These are phyloP conservation scores for Thymelicus lineola DNA, from an alignment of 2,888 invertebrate genomes.

Conservation along the genomic window DNA sequence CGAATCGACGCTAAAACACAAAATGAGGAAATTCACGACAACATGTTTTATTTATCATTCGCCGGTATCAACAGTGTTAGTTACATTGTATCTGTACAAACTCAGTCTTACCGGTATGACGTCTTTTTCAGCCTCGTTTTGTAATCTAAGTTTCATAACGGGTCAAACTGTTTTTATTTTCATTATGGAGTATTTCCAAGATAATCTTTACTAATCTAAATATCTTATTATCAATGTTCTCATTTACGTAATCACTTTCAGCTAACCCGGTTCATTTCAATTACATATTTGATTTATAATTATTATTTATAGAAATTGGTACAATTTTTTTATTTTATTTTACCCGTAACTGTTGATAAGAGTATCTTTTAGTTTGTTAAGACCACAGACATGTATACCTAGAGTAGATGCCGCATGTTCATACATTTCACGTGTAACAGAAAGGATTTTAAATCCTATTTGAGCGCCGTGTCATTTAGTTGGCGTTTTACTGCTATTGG, in stretches of 20 bases:
- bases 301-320: neutral
- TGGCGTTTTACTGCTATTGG: too few species aligned
- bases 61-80: conserved; percentile 13
- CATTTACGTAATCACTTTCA: neutral
- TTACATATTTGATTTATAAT: neutral
- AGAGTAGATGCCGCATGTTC: too few species aligned
- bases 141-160: conserved; percentile 33
- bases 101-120: conserved; percentile 32
- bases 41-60: conserved; percentile 24
- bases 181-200: conserved; percentile 12
- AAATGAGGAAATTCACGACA: conserved; percentile 10
- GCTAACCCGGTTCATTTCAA: conserved; percentile 2
- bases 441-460: too few species aligned
- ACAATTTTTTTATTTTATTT: too few species aligned
- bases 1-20: neutral
- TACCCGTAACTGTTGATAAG: neutral
- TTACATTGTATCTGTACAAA: conserved; percentile 1
- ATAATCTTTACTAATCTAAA: conserved; percentile 6
- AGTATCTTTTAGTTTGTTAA: too few species aligned
- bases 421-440: too few species aligned
- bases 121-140: conserved; percentile 37
- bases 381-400: too few species aligned
- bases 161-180: conserved; percentile 31
- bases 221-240: neutral
- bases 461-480: too few species aligned